These are phyloP conservation scores for Drepana arcuata DNA, from an alignment of 1,140 invertebrate genomes.

Conservation along the genomic window DNA sequence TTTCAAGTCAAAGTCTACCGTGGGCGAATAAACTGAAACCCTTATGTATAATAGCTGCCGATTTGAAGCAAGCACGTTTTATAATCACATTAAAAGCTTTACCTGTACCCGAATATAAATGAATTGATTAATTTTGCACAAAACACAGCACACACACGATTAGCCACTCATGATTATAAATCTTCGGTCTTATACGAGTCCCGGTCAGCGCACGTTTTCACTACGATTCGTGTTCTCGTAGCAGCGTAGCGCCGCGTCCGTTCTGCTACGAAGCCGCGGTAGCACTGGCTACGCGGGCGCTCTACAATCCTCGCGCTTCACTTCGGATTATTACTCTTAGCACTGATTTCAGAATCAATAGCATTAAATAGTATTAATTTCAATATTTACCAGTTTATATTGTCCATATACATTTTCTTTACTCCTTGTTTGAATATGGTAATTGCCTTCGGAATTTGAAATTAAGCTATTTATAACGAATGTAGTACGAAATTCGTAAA, in stretches of 20 bases:
- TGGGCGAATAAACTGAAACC: conserved; percentile 40
- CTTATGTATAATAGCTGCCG: conserved; percentile 22
- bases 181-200: too few relatives aligned
- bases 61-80: conserved; percentile 29
- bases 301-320: conserved; percentile 46
- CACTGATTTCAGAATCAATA: conserved; percentile 58
- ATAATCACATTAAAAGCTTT: conserved; percentile 25
- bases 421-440: too few relatives aligned
- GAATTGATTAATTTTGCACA: conserved; percentile 13
- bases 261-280: conserved; percentile 42
- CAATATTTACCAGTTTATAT: too few relatives aligned
- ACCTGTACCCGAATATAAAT: conserved; percentile 19
- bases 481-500: too few relatives aligned
- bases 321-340: conserved; percentile 53
- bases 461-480: too few relatives aligned
- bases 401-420: too few relatives aligned
- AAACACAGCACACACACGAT: conserved; percentile 33
- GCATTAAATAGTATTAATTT: too few relatives aligned
- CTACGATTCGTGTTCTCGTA: conserved; percentile 3
- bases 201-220: conserved; percentile 2
- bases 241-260: conserved; percentile 31
- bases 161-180: neutral
- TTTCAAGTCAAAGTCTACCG: conserved; percentile 41
- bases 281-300: conserved; percentile 44
- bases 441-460: too few relatives aligned